Conservation (phyloP, 2,888 invertebrate species). For the Lepidocyrtoides sp. region DNA sequence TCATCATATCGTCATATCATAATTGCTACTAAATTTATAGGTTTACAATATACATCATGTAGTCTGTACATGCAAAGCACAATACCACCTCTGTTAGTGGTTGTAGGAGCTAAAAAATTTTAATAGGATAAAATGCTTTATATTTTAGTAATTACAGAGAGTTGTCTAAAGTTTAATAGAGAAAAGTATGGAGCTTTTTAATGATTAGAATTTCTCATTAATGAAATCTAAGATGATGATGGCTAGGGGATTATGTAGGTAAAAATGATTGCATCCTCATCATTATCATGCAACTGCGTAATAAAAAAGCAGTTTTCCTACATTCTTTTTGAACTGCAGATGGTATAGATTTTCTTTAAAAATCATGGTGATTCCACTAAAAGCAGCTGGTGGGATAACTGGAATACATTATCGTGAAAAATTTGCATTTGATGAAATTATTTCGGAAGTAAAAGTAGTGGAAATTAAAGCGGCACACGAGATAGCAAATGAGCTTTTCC, state of each 20-base stretch:
- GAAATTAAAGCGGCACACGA: slow-evolving; percentile 3
- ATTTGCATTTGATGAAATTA: slow-evolving; percentile 72
- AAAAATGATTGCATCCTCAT: slow-evolving; percentile 55
- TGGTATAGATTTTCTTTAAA: not conserved
- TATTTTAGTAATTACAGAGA: not conserved
- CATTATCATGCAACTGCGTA: not conserved
- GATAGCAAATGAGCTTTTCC: slow-evolving; percentile 11
- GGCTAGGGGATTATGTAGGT: slow-evolving; percentile 48
- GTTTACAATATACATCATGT: not conserved
- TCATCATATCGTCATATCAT: not conserved
- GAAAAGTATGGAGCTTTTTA: slow-evolving; percentile 46
- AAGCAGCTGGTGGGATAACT: slow-evolving; percentile 41
- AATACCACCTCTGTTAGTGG: not conserved
- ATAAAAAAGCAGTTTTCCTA: slow-evolving; percentile 35
- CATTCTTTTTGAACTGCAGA: not conserved
- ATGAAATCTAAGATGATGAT: slow-evolving; percentile 43
- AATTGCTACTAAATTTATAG: not conserved
- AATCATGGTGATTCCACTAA: slow-evolving; percentile 3
- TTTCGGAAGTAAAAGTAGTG: slow-evolving; percentile 30
- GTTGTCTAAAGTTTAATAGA: not conserved
- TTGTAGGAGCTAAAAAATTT: not conserved
- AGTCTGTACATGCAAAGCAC: not conserved
- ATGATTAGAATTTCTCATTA: slow-evolving; percentile 75
- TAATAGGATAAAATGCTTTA: not conserved
- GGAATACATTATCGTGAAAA: slow-evolving; percentile 53